Conservation (phyloP, 2,797 vertebrate species). For the Sebastes wilsoni region DNA sequence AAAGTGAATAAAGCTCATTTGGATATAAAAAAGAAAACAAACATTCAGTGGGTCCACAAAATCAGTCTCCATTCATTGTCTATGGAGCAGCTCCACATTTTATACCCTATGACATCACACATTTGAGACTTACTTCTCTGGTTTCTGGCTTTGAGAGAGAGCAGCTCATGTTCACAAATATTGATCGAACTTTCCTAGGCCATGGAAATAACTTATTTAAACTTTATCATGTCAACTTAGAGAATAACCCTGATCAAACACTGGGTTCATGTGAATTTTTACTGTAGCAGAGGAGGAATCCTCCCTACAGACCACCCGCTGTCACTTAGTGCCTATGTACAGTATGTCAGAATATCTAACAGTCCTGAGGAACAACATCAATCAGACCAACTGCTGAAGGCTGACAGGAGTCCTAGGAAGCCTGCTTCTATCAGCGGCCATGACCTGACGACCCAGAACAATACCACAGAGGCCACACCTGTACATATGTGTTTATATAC, state of each 20-base stretch:
- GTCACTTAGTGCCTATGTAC: conserved; percentile 26
- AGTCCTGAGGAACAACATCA: conserved; percentile 79
- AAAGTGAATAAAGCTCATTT: too few species aligned
- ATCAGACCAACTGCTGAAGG: conserved; percentile 81
- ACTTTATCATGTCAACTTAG: background rate
- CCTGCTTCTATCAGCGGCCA: conserved; percentile 12
- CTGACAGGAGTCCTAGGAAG: conserved; percentile 39
- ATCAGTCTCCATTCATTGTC: too few species aligned
- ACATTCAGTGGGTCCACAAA: too few species aligned
- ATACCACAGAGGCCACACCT: conserved; percentile 27
- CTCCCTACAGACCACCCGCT: background rate
- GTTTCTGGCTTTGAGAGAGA: too few species aligned
- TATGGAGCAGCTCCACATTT: too few species aligned
- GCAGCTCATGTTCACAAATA: too few species aligned
- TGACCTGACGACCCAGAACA: conserved; percentile 31
- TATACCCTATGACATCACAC: too few species aligned
- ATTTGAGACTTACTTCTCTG: too few species aligned
- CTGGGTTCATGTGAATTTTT: background rate
- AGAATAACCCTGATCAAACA: background rate
- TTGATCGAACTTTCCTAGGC: too few species aligned
- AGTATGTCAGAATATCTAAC: conserved; percentile 80
- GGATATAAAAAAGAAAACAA: too few species aligned
- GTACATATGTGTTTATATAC: conserved; percentile 20
- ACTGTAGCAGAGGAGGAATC: conserved; percentile 2
- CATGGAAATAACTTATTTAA: too few species aligned